Percentiles rank a stretch among this genome's conserved stretches.
Conservation (phyloP, 2,888 invertebrate genomes). For the Acrobasis consociella region DNA sequence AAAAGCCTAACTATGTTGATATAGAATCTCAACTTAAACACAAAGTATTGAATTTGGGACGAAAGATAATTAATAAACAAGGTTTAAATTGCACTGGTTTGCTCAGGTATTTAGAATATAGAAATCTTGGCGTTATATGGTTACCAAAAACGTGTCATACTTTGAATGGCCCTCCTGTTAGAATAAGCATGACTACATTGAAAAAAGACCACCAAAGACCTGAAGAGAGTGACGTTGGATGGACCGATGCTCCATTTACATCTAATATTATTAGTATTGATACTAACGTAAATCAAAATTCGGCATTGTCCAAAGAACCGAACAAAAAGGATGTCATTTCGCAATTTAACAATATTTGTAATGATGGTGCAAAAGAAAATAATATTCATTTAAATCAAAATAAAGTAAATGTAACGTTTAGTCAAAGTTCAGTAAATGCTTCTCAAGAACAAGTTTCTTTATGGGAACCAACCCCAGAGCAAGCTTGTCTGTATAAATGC, state of each 20-base stretch:
- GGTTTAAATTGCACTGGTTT: conserved; percentile 60
- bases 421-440: background rate
- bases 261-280: background rate
- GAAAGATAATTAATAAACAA: conserved; percentile 59
- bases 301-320: conserved; percentile 1
- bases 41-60: conserved; percentile 68
- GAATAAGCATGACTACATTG: conserved; percentile 52
- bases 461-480: conserved; percentile 3
- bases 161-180: conserved; percentile 45
- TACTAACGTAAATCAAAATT: background rate
- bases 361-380: background rate
- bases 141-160: conserved; percentile 39
- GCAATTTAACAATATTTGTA: background rate
- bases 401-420: background rate
- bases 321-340: background rate
- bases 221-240: conserved; percentile 38
- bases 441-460: background rate
- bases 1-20: conserved; percentile 27
- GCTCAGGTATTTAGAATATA: conserved; percentile 62
- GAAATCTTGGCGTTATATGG: conserved; percentile 62
- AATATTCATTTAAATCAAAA: background rate
- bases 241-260: conserved; percentile 37
- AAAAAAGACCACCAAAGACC: conserved; percentile 33
- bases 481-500: conserved; percentile 21
- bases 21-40: conserved; percentile 55